Evolutionary conservation across 92 coral and sea anemone genomes (phyloP).

Genomic region (Metridium senile): DNA sequence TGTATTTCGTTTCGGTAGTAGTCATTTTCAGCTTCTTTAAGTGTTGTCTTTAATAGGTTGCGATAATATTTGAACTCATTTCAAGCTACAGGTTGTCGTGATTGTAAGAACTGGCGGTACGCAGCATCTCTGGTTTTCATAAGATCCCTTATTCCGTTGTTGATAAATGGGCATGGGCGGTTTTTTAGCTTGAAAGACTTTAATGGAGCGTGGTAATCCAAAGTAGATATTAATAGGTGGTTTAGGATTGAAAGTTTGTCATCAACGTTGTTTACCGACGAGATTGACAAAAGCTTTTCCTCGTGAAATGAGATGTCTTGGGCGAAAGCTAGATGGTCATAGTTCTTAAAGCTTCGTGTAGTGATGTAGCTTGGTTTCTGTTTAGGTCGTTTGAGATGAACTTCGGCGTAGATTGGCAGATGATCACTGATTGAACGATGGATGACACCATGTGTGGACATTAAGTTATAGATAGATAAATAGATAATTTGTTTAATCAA

Average conservation of each 20-base stretch:
- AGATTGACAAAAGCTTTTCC: constrained; percentile 1
- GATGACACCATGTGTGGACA: too few relatives aligned
- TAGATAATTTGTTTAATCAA: too few relatives aligned
- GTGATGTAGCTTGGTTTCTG: constrained; percentile 13
- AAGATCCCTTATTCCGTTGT: constrained; percentile 16
- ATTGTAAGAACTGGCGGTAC: constrained; percentile 24
- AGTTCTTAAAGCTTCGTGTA: constrained; percentile 43
- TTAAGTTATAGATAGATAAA: too few relatives aligned
- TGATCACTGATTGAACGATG: too few relatives aligned
- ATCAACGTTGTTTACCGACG: constrained; percentile 14
- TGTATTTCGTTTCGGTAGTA: constrained; percentile 12
- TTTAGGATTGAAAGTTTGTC: constrained; percentile 23
- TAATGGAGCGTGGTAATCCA: constrained; percentile 42
- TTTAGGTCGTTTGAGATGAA: constrained; percentile 36
- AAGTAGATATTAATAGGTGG: constrained; percentile 24
- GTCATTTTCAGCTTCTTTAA: constrained; percentile 10
- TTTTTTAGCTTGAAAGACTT: constrained; percentile 31
- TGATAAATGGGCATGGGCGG: constrained; percentile 26
- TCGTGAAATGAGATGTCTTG: constrained; percentile 8
- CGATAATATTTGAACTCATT: constrained; percentile 12
- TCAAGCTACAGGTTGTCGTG: constrained; percentile 28
- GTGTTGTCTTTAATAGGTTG: neutral
- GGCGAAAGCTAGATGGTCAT: constrained; percentile 1
- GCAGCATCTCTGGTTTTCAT: constrained; percentile 33
- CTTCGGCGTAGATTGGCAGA: constrained; percentile 23